Evolutionary conservation across 2,888 invertebrate genomes (phyloP).

Genomic region (Lamellibrachia columna): DNA sequence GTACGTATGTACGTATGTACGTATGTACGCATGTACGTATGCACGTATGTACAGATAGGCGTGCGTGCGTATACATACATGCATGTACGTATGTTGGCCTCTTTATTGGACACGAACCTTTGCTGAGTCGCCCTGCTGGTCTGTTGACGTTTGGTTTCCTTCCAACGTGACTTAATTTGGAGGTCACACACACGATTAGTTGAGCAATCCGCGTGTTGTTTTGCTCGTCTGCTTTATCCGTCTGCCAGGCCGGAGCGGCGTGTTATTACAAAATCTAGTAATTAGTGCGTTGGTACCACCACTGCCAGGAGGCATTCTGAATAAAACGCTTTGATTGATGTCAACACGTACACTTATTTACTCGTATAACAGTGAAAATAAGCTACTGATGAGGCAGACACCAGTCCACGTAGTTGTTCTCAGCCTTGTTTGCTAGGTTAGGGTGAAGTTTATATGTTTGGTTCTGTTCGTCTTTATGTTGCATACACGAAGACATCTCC

Average conservation of each 20-base stretch:
- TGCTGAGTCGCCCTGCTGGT: neutral
- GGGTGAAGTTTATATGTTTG: no score
- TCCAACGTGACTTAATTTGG: neutral
- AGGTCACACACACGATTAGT: neutral
- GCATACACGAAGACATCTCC: no score
- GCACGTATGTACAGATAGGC: neutral
- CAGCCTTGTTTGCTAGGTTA: no score
- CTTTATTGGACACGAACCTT: neutral
- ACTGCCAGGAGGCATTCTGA: neutral
- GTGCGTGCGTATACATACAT: neutral
- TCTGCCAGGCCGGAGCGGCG: neutral
- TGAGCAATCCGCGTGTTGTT: neutral
- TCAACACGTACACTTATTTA: neutral
- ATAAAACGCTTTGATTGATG: neutral
- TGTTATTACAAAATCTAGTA: neutral
- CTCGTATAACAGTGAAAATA: no score
- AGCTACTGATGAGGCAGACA: no score
- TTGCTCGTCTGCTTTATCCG: neutral
- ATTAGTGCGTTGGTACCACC: neutral
- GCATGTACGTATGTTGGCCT: neutral
- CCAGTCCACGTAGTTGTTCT: neutral
- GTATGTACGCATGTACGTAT: neutral
- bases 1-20: neutral
- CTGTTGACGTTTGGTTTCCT: neutral
- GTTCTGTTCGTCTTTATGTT: no score